Evolutionary conservation across 2,888 invertebrate species (phyloP).

Genomic region (Lasioglossum calceatum): DNA sequence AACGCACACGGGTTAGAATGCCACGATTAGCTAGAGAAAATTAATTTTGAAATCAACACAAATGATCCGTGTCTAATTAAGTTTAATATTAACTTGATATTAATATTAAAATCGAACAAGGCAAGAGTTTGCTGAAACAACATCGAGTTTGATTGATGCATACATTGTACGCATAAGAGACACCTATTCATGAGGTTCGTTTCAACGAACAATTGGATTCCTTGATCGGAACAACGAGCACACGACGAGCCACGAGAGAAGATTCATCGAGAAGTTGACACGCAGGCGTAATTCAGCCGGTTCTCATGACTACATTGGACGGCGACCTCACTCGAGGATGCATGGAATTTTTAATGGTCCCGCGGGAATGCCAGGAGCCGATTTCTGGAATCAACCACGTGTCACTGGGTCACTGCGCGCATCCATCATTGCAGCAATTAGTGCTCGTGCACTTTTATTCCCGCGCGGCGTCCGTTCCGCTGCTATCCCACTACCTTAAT

Average conservation of each 20-base stretch:
- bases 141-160: not conserved
- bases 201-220: constrained; percentile 52
- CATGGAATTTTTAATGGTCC: constrained; percentile 76
- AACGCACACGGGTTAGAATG: too few relatives aligned
- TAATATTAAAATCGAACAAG: not conserved
- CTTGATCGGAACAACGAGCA: constrained; percentile 47
- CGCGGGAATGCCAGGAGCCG: constrained; percentile 57
- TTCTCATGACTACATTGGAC: constrained; percentile 46
- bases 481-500: constrained; percentile 4
- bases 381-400: constrained; percentile 66
- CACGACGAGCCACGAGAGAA: constrained; percentile 19
- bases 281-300: constrained; percentile 62
- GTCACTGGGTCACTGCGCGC: constrained; percentile 71
- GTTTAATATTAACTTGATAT: too few relatives aligned
- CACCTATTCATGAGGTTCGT: constrained; percentile 12
- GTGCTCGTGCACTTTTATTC: constrained; percentile 68
- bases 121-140: not conserved
- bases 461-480: constrained; percentile 8
- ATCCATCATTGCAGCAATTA: constrained; percentile 72
- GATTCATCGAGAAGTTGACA: constrained; percentile 56
- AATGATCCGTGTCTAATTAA: not conserved
- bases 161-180: not conserved
- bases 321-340: constrained; percentile 71
- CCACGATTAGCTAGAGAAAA: not conserved
- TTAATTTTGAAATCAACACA: not conserved